phyloP scores from a whole-genome alignment of 2,888 invertebrate genomes.

The Spisula solida region DNA sequence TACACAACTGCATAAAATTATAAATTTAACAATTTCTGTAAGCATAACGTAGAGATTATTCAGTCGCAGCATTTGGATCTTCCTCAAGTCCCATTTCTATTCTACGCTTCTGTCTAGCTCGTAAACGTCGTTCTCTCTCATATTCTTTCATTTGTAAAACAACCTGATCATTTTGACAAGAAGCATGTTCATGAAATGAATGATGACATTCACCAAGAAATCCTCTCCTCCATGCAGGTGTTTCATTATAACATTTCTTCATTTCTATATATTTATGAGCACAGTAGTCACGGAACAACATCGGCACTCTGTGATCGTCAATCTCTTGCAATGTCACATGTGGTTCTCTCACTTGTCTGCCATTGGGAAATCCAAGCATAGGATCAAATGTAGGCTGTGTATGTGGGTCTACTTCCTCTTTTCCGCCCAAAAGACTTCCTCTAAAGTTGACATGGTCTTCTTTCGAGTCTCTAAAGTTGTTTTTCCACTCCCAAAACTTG shows the following conservation, averaged over 20 bases:
- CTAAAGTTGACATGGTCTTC: background rate
- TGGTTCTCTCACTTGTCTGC: conserved; percentile 94
- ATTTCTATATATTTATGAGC: conserved; percentile 92
- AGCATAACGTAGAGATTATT: background rate
- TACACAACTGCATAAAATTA: background rate
- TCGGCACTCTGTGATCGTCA: conserved; percentile 92
- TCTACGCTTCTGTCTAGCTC: conserved; percentile 89
- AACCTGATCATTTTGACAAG: conserved; percentile 95
- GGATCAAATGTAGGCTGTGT: conserved; percentile 90
- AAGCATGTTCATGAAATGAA: conserved; percentile 92
- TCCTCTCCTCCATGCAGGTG: conserved; percentile 89
- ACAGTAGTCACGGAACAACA: conserved; percentile 93
- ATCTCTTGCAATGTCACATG: conserved; percentile 93
- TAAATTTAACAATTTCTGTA: background rate
- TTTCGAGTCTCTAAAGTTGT: background rate
- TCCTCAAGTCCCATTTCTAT: conserved; percentile 63
- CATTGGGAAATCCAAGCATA: conserved; percentile 91
- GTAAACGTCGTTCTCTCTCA: conserved; percentile 94
- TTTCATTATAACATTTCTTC: conserved; percentile 91
- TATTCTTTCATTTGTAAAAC: conserved; percentile 96
- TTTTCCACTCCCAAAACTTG: background rate
- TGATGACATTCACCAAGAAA: conserved; percentile 92
- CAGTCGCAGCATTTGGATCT: conserved; percentile 33
- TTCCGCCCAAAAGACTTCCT: background rate
- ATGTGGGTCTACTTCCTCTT: conserved; percentile 26